Evolutionary conservation across 1,140 invertebrate genomes (phyloP).

Genomic region (Nautilus pompilius): DNA sequence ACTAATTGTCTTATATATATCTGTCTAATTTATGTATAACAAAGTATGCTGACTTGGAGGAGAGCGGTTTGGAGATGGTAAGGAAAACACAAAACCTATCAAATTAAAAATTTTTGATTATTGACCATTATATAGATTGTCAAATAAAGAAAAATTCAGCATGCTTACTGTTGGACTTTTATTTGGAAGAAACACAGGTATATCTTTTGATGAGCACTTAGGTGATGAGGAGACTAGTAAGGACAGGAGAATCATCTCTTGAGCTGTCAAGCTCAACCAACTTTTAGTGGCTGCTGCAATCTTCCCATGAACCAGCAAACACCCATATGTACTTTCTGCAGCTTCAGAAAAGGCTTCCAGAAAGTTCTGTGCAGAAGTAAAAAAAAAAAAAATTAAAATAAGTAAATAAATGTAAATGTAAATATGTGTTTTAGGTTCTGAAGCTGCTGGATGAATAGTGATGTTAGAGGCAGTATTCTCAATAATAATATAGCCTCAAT

Average conservation of each 20-base stretch:
- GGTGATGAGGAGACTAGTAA: slow-evolving; percentile 66
- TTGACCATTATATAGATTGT: not conserved
- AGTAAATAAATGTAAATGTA: slow-evolving; percentile 4
- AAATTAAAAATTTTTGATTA: not conserved
- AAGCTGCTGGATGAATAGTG: too few species aligned
- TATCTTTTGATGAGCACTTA: slow-evolving; percentile 67
- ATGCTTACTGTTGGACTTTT: slow-evolving; percentile 79
- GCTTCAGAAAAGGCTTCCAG: slow-evolving; percentile 73
- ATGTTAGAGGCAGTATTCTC: too few species aligned
- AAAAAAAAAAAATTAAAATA: not conserved
- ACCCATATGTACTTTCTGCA: slow-evolving; percentile 74
- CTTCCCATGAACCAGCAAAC: slow-evolving; percentile 71
- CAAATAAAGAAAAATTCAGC: slow-evolving; percentile 9
- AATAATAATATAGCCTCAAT: too few species aligned
- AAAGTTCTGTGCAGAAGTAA: slow-evolving; percentile 61
- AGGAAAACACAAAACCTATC: not conserved
- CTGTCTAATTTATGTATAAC: not conserved
- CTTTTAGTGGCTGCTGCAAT: slow-evolving; percentile 74
- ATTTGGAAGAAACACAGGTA: slow-evolving; percentile 76
- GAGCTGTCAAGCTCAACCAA: slow-evolving; percentile 71
- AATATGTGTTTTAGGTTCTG: too few species aligned
- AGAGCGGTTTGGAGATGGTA: not conserved
- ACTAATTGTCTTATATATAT: not conserved
- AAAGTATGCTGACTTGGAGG: not conserved
- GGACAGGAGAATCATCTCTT: slow-evolving; percentile 72